Conservation (phyloP, 1,140 invertebrate species). For the Procambarus virginalis region DNA sequence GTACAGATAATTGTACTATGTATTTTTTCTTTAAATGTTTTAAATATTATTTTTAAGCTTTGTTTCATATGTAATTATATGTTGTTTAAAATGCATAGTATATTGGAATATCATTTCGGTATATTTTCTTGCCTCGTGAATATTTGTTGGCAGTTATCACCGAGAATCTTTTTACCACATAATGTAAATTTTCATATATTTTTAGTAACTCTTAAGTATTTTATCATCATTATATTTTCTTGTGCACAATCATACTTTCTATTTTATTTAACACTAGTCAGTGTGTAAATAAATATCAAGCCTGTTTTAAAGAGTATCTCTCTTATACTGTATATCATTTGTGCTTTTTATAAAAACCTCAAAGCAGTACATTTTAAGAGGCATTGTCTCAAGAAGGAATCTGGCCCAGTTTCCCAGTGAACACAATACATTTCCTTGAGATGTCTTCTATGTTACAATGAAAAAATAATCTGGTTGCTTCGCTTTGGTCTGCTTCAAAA, state of each 20-base stretch:
- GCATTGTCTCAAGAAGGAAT: no score
- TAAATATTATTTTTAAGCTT: background rate
- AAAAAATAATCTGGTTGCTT: no score
- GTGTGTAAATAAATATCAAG: conserved; percentile 52
- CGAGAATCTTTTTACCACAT: conserved; percentile 26
- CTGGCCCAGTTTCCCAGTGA: no score
- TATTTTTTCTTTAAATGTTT: background rate
- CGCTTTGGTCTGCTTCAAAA: no score
- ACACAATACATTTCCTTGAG: no score
- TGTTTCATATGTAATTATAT: background rate
- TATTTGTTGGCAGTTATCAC: background rate
- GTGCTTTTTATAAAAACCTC: no score
- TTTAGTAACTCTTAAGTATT: conserved; percentile 43
- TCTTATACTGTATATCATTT: background rate
- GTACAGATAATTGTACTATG: background rate
- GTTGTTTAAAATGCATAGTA: background rate
- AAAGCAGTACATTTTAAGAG: no score
- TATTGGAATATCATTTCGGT: background rate
- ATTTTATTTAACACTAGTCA: conserved; percentile 64
- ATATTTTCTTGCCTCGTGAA: background rate
- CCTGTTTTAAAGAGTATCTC: background rate
- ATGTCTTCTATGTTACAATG: no score
- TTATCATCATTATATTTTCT: conserved; percentile 44
- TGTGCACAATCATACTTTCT: conserved; percentile 57
- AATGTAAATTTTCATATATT: conserved; percentile 45